These are phyloP conservation scores for Calephelis perditalis DNA, from an alignment of 2,888 invertebrate species.

Conservation along the genomic window DNA sequence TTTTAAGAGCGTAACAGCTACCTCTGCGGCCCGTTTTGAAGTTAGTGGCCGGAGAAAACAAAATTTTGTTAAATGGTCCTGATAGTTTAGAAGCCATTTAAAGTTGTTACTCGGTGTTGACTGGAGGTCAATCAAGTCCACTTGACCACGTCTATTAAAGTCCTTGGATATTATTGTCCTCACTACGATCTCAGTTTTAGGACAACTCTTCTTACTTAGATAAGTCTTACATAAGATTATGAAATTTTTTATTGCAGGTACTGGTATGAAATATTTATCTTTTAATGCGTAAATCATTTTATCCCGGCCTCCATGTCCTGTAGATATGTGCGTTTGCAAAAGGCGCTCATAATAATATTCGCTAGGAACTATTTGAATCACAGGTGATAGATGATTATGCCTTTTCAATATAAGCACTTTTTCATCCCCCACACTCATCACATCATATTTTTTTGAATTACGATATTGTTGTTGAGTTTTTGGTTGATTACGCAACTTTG, in stretches of 20 bases:
- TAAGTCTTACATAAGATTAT: slow-evolving; percentile 21
- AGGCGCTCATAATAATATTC: slow-evolving; percentile 19
- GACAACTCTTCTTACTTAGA: slow-evolving; percentile 23
- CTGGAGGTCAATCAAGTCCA: slow-evolving; percentile 23
- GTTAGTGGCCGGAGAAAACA: slow-evolving; percentile 23
- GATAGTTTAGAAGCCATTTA: slow-evolving; percentile 27
- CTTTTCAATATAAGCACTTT: slow-evolving; percentile 20
- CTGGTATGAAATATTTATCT: slow-evolving; percentile 23
- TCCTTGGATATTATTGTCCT: slow-evolving; percentile 21
- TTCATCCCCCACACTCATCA: slow-evolving; percentile 20
- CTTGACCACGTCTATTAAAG: slow-evolving; percentile 23
- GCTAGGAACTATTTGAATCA: slow-evolving; percentile 15
- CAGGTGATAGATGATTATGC: slow-evolving; percentile 12
- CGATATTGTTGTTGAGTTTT: slow-evolving; percentile 12
- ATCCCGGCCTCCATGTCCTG: slow-evolving; percentile 23
- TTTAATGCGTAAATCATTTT: slow-evolving; percentile 21
- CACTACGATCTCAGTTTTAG: slow-evolving; percentile 26
- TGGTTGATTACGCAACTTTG: not conserved
- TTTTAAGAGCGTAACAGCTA: slow-evolving; percentile 24
- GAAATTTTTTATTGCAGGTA: slow-evolving; percentile 20
- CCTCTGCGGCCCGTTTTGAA: slow-evolving; percentile 23
- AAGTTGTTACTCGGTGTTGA: slow-evolving; percentile 21
- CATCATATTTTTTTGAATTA: slow-evolving; percentile 17
- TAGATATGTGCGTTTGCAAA: slow-evolving; percentile 19
- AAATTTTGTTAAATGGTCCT: slow-evolving; percentile 26